phyloP scores from a whole-genome alignment of 2,888 invertebrate species.

The Cephus nigrinus region DNA sequence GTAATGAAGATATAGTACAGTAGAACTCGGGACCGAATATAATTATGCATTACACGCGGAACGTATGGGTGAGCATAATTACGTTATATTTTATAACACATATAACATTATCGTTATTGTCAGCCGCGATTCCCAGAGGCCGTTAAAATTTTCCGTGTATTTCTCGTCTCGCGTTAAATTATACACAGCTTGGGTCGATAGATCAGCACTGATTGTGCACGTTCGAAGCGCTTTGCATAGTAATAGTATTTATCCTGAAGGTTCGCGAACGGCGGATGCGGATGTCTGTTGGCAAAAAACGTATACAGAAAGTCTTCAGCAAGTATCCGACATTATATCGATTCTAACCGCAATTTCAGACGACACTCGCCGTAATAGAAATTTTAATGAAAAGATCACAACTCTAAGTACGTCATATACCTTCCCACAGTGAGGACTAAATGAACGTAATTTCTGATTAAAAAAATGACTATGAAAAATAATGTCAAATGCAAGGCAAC shows the following conservation, averaged over 20 bases:
- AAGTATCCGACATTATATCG: background rate
- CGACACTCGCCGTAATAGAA: constrained; percentile 36
- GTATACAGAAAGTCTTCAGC: background rate
- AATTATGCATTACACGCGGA: background rate
- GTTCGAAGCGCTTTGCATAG: constrained; percentile 4
- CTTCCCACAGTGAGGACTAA: background rate
- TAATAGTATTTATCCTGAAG: constrained; percentile 1
- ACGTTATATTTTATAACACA: constrained; percentile 4
- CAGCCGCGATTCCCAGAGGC: background rate
- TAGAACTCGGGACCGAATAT: background rate
- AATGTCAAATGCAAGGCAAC: background rate
- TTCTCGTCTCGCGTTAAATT: background rate
- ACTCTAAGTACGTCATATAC: background rate
- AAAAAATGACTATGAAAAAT: background rate
- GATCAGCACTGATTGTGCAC: background rate
- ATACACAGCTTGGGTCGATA: background rate
- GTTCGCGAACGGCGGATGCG: background rate
- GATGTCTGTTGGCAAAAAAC: background rate
- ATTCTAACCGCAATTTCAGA: background rate
- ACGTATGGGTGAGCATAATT: background rate
- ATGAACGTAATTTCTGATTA: background rate
- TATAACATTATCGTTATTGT: constrained; percentile 4
- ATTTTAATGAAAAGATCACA: constrained; percentile 54
- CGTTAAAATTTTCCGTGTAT: background rate
- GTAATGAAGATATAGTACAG: background rate